These are phyloP conservation scores for Neoscelio sp. DNA, from an alignment of 2,888 invertebrate species.

Conservation along the genomic window DNA sequence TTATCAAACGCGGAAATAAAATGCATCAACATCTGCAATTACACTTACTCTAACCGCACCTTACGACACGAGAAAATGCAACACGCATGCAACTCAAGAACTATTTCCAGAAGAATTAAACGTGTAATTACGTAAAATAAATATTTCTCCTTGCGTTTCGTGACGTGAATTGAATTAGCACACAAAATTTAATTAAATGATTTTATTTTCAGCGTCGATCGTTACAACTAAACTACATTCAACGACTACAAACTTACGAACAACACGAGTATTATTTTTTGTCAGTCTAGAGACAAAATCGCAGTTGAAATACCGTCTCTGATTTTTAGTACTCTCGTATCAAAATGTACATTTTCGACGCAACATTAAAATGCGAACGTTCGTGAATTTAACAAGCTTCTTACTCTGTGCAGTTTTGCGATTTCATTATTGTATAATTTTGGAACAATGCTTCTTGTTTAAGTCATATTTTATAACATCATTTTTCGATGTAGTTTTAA, in stretches of 20 bases:
- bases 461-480: too few relatives aligned
- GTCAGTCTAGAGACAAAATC: neutral
- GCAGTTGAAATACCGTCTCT: neutral
- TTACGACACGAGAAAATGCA: constrained; percentile 5
- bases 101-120: constrained; percentile 25
- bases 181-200: constrained; percentile 33
- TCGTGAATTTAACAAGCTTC: too few relatives aligned
- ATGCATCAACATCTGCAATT: constrained; percentile 23
- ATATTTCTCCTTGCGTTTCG: constrained; percentile 32
- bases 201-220: constrained; percentile 30
- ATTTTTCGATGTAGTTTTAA: too few relatives aligned
- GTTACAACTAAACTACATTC: constrained; percentile 18
- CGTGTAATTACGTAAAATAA: constrained; percentile 47
- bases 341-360: too few relatives aligned
- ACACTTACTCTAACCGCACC: constrained; percentile 19
- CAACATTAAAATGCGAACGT: too few relatives aligned
- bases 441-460: too few relatives aligned
- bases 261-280: constrained; percentile 12
- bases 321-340: too few relatives aligned
- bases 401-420: too few relatives aligned
- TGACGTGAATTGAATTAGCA: constrained; percentile 27
- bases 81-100: constrained; percentile 21
- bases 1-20: constrained; percentile 30
- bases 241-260: constrained; percentile 19
- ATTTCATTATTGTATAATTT: too few relatives aligned